Conservation (phyloP, 1,140 invertebrate species). For the Drosophila gunungcola region DNA sequence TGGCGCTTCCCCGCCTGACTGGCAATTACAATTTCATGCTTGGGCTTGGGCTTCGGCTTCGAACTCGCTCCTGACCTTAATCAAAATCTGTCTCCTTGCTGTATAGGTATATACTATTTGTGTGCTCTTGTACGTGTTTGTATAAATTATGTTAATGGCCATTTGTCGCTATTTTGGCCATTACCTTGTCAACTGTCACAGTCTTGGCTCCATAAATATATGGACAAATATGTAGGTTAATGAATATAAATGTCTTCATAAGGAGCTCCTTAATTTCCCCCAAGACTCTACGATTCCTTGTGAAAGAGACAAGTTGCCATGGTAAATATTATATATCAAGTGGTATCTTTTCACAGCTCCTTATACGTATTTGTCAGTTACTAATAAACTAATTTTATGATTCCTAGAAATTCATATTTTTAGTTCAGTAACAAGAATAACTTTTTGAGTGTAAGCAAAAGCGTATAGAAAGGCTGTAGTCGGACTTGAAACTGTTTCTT, state of each 20-base stretch:
- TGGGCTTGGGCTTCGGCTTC: constrained; percentile 12
- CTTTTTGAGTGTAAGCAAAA: too few relatives aligned
- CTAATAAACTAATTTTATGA: too few relatives aligned
- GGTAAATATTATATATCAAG: not conserved
- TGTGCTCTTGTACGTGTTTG: constrained; percentile 20
- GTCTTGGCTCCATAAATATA: constrained; percentile 22
- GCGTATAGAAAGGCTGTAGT: too few relatives aligned
- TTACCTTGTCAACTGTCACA: constrained; percentile 46
- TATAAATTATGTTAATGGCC: constrained; percentile 78
- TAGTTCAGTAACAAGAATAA: too few relatives aligned
- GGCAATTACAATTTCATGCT: constrained; percentile 54
- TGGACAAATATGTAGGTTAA: constrained; percentile 49
- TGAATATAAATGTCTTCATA: constrained; percentile 70
- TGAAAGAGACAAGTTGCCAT: not conserved
- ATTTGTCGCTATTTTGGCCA: constrained; percentile 44
- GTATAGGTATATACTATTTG: constrained; percentile 14
- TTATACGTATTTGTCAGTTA: too few relatives aligned
- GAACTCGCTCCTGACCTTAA: constrained; percentile 41
- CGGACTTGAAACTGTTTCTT: too few relatives aligned
- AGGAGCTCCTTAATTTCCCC: not conserved
- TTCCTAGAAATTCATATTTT: too few relatives aligned
- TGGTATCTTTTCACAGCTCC: not conserved
- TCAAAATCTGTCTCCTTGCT: constrained; percentile 31
- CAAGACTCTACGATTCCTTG: not conserved
- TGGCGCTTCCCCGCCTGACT: constrained; percentile 35